These are phyloP conservation scores for Lichenostomus cassidix DNA, from an alignment of 2,113 vertebrate genomes.

Conservation along the genomic window DNA sequence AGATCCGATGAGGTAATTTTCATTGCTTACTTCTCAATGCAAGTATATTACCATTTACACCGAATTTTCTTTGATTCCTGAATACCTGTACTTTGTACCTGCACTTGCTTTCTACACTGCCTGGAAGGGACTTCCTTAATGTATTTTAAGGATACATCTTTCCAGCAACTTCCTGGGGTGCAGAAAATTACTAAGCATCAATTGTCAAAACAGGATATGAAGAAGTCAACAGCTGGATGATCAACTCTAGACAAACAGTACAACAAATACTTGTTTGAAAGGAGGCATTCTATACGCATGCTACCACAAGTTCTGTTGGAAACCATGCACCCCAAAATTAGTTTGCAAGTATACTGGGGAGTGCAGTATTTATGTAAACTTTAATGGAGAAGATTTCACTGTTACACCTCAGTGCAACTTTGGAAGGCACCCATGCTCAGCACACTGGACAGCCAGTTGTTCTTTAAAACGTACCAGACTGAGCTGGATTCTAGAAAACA, in stretches of 20 bases:
- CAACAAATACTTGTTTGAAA: neutral
- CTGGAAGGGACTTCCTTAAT: neutral
- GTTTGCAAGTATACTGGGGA: neutral
- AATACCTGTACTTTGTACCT: neutral
- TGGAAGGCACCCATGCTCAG: rapidly evolving
- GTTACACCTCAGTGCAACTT: neutral
- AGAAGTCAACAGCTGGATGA: neutral
- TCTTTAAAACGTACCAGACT: neutral
- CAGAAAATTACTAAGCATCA: neutral
- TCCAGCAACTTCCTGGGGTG: neutral
- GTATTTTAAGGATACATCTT: neutral
- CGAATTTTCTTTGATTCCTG: neutral
- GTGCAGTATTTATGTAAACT: neutral
- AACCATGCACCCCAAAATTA: neutral
- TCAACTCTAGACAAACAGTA: neutral
- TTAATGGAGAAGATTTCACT: neutral
- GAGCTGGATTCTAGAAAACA: neutral
- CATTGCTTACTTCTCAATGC: neutral
- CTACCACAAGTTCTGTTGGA: neutral
- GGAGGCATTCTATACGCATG: neutral
- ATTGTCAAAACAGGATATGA: neutral
- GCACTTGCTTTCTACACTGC: neutral
- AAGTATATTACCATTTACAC: neutral
- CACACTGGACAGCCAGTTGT: neutral
- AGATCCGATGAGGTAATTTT: neutral